phyloP scores from a whole-genome alignment of 2,888 invertebrate species.

The Caenorhabditis sulstoni region DNA sequence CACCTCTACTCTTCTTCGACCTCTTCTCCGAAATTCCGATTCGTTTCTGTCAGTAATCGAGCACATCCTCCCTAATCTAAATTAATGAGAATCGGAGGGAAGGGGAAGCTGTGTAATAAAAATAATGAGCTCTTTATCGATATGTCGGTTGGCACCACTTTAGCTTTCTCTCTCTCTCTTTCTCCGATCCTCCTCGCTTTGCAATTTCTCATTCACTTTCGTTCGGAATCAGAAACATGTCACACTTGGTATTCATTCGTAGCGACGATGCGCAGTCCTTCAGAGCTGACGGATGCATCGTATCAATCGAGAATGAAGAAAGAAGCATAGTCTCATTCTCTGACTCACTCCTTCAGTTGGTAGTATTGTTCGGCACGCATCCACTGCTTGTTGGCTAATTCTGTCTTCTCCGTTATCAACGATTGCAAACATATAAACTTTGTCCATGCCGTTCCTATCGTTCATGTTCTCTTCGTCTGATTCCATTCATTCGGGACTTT shows the following conservation, averaged over 20 bases:
- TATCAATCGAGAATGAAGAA: conserved; percentile 2
- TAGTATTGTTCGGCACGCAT: background rate
- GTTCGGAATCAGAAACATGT: conserved; percentile 25
- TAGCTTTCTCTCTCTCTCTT: background rate
- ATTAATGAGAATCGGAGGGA: conserved; percentile 46
- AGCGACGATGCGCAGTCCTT: conserved; percentile 43
- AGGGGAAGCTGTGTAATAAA: conserved; percentile 42
- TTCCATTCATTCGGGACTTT: conserved; percentile 1
- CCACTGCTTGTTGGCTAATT: background rate
- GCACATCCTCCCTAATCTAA: conserved; percentile 33
- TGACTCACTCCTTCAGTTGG: conserved; percentile 16
- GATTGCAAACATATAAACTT: conserved; percentile 1
- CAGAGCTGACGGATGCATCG: conserved; percentile 40
- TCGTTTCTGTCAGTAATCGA: conserved; percentile 22
- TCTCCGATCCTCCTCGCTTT: conserved; percentile 20
- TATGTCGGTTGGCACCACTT: conserved; percentile 17
- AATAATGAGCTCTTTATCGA: conserved; percentile 54
- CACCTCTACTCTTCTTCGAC: conserved; percentile 11
- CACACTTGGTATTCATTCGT: conserved; percentile 59
- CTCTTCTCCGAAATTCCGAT: background rate
- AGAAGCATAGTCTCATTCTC: conserved; percentile 16
- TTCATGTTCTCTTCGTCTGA: background rate
- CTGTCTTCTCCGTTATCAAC: conserved; percentile 3
- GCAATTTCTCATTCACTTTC: conserved; percentile 15
- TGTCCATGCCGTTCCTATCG: background rate